Percentiles rank a stretch among this genome's conserved stretches.
phyloP scores from a whole-genome alignment of 2,113 vertebrate genomes.

The Mystacornis crossleyi region DNA sequence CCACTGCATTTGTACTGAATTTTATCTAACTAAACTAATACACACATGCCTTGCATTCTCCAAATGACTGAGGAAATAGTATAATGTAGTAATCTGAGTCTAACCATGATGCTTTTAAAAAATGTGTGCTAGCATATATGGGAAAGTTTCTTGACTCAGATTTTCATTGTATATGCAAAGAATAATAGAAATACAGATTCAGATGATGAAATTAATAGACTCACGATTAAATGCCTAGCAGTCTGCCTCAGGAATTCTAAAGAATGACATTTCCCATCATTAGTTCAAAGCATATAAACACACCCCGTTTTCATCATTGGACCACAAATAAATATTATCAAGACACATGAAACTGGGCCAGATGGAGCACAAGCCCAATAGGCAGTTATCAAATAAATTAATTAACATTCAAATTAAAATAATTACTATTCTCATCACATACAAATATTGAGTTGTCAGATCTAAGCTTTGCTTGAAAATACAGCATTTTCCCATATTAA shows the following conservation, averaged over 20 bases:
- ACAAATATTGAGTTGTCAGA: slow-evolving; percentile 6
- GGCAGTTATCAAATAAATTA: slow-evolving; percentile 24
- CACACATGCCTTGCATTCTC: not conserved
- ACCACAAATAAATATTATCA: not conserved
- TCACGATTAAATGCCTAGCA: not conserved
- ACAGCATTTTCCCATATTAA: not conserved
- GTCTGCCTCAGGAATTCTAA: not conserved
- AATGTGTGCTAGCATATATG: not conserved
- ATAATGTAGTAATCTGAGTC: not conserved
- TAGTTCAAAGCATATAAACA: not conserved
- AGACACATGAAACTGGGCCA: not conserved
- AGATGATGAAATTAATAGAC: not conserved
- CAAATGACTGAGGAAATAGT: not conserved
- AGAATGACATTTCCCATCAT: not conserved
- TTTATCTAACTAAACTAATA: not conserved
- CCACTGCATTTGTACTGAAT: not conserved
- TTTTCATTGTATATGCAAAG: not conserved
- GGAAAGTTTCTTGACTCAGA: not conserved
- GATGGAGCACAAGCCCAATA: slow-evolving; percentile 9
- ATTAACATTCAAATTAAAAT: slow-evolving; percentile 37
- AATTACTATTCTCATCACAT: slow-evolving; percentile 4
- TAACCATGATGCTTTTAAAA: not conserved
- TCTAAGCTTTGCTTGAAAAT: not conserved
- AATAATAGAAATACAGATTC: not conserved
- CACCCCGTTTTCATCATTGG: not conserved